Conservation (phyloP, 2,113 vertebrate species). For the Pongo pygmaeus region DNA sequence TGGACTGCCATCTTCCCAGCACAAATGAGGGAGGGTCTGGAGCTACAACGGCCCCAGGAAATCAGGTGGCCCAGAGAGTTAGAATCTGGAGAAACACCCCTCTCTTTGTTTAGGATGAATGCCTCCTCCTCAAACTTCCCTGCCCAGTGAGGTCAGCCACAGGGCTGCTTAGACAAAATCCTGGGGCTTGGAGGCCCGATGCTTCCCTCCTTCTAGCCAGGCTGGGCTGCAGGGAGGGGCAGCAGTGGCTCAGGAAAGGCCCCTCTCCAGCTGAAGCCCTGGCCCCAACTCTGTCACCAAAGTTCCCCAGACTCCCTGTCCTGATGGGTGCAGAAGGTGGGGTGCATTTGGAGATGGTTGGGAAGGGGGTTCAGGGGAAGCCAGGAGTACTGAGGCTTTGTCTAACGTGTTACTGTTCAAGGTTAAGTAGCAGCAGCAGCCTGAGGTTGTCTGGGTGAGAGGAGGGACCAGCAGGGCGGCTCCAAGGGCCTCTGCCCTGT, state of each 20-base stretch:
- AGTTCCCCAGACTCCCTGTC: not conserved
- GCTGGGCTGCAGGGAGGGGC: not conserved
- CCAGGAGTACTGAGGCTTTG: not conserved
- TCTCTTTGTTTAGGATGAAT: not conserved
- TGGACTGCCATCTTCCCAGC: not conserved
- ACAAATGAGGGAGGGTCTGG: not conserved
- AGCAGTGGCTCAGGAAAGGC: not conserved
- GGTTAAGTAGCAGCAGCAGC: not conserved
- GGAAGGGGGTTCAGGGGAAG: not conserved
- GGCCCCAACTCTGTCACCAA: not conserved
- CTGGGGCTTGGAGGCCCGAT: rapidly evolving
- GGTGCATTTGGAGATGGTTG: not conserved
- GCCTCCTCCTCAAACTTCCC: not conserved
- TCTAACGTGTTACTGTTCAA: not conserved
- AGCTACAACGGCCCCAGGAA: not conserved
- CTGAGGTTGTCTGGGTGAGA: not conserved
- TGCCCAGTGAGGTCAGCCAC: not conserved
- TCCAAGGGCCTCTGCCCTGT: not conserved
- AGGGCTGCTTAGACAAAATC: not conserved
- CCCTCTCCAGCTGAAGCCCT: not conserved
- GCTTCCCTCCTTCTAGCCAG: not conserved
- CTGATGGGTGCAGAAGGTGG: no score
- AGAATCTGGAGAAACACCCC: not conserved
- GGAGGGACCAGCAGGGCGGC: not conserved
- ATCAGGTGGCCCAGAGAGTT: not conserved